phyloP scores from a whole-genome alignment of 2,113 vertebrate species.

The Calypte anna region DNA sequence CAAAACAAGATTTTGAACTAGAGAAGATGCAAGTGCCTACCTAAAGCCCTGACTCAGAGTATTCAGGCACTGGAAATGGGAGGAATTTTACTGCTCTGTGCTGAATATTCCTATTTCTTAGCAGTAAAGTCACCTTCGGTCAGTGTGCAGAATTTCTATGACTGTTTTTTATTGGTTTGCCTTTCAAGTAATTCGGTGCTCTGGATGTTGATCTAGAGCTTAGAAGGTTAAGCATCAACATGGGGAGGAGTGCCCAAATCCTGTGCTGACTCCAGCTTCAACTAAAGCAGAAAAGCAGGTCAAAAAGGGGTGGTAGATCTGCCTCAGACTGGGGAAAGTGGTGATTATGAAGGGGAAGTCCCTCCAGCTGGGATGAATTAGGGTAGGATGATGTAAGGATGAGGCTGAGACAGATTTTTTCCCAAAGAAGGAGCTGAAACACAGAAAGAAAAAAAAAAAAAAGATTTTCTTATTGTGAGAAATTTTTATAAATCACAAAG shows the following conservation, averaged over 20 bases:
- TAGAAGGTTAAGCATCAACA: background rate
- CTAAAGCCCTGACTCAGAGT: background rate
- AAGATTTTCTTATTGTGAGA: background rate
- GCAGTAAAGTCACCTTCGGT: background rate
- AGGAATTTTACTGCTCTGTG: background rate
- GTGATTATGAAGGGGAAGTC: slow-evolving; percentile 30
- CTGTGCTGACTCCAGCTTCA: background rate
- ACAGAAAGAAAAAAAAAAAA: background rate
- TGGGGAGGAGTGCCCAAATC: background rate
- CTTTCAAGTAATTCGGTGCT: background rate
- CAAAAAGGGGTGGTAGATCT: background rate
- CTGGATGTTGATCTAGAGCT: background rate
- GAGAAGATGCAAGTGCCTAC: background rate
- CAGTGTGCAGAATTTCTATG: background rate
- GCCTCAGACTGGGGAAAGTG: background rate
- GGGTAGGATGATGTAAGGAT: slow-evolving; percentile 47
- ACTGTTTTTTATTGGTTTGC: background rate
- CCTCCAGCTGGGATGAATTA: slow-evolving; percentile 53
- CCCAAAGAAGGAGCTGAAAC: slow-evolving; percentile 61
- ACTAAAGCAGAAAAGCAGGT: background rate
- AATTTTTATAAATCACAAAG: slow-evolving; percentile 5
- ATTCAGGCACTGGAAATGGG: background rate
- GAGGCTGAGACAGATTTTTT: slow-evolving; percentile 40
- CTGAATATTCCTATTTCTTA: background rate
- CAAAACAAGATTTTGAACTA: background rate